Evolutionary conservation across 2,113 vertebrate species (phyloP), one percentile per base, ranked within the genome.

Genomic region (Campylorhamphus procurvoides): DNA sequence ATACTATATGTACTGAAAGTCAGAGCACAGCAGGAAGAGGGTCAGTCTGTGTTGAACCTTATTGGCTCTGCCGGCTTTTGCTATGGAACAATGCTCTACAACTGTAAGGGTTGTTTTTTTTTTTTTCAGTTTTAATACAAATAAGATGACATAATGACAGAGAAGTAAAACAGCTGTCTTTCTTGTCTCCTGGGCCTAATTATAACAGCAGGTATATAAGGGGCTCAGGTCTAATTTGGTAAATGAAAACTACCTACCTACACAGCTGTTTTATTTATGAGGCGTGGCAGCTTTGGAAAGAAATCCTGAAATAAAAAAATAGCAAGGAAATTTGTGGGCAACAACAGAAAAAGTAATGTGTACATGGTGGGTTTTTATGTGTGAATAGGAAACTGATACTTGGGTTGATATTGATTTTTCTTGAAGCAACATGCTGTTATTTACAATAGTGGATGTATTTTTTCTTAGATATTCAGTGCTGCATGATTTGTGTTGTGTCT

Each of bases 181-280:
- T 79, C 68, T 86, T 96, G 94, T 75, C 93, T 93, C 89, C 59
- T 64, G 82, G 76, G 79, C 52, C 37, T 96, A 92, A 96, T 96
- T 97, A 81, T 72, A 89, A 67, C 79, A 94, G 75, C 72, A 93
- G 68, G 59, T 93, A 72, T 93, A 50, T 60, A 83, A 90, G 24
- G 55, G 46, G 17, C 17, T 95, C 55, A 84, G 49, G 8, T 89
- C 59, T 93, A 89, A 96, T 95, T 87, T 89, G 52, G 31, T 90
- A 93, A 93, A 47, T 92, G 63, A 73, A 89, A 94, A 80, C 35
- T 94, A 62, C 59, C 37, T 89, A 53, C 62, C 33, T 25, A 33
- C 39, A 58, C 15, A 94, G 66, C 62, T 94, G 76, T 80, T 96
- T 93, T 93, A 74, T 91, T 90, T 94, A 72, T 90, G 79, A 90